A percentile compares a stretch with the other conserved stretches of the same genome.
Evolutionary conservation across 2,888 invertebrate species (phyloP).

Genomic region (Trachelus troglodyta): DNA sequence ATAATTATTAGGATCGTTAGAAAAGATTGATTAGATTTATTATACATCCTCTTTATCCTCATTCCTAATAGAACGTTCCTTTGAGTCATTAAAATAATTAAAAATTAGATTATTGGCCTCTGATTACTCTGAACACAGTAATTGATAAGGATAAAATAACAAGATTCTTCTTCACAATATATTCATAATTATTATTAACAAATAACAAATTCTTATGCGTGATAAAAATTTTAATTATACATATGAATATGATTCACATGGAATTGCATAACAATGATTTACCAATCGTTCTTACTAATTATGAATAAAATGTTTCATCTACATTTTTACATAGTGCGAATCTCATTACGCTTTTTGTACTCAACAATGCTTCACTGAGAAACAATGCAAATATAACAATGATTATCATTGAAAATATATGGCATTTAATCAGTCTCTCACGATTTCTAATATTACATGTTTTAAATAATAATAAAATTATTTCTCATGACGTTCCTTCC

Average conservation of each 20-base stretch:
- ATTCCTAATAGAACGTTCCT: not conserved
- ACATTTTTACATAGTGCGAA: not conserved
- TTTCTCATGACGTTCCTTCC: not conserved
- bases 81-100: not conserved
- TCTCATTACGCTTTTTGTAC: not conserved
- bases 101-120: not conserved
- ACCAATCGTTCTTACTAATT: not conserved
- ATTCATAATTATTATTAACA: not conserved
- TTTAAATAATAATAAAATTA: not conserved
- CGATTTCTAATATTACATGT: constrained; percentile 1
- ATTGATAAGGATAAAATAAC: not conserved
- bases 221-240: not conserved
- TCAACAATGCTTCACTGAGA: not conserved
- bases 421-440: not conserved
- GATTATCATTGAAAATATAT: not conserved
- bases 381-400: not conserved
- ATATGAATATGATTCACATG: not conserved
- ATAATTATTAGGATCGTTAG: not conserved
- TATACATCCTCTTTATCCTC: not conserved
- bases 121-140: too few species aligned
- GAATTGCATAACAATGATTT: not conserved
- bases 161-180: not conserved
- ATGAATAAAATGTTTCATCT: not conserved
- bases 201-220: not conserved
- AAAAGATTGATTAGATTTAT: not conserved